Evolutionary conservation across 2,113 vertebrate genomes (phyloP), one percentile per base, ranked within the genome.

Genomic region (Hyla sarda): DNA sequence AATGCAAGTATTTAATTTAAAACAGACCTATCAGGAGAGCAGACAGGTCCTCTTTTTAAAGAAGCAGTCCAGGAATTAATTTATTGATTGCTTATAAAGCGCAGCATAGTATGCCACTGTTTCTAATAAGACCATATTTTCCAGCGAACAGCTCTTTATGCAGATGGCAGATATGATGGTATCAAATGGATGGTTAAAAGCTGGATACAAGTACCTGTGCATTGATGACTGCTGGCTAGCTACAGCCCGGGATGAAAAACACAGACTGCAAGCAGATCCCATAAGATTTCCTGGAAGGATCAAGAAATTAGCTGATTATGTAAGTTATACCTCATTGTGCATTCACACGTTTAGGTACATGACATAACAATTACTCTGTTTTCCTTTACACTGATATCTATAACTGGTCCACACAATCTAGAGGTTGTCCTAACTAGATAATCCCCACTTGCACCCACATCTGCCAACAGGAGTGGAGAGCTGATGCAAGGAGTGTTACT

Each of bases 181-280:
- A 16, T 92, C 94, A 19, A 96, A 98, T 13, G 97, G 97, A 84
- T 99, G 98, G 98, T 95, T 91, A 88, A 96, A 98, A 0, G 95
- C 90, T 0, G 98, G 98, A 48, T 99, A 99, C 37, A 89, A 96
- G 87, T 99, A 96, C 11, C 52, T 99, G 74, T 98, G 97, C 91
- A 97, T 99, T 0, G 98, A 99, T n/a, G 98, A 99, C 93, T 99
- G 98, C 91, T 99, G 98, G 98, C 94, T 96, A 88, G 94, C 95
- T 71, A 86, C 87, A 0, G 52, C 89, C 1, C 93, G 98, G 0
- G 96, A 98, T 9, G 48, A 86, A 7, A 28, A 88, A 2, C 96
- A 95, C 87, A 92, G 91, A 80, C 96, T 99, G 69, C 96, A 93
- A 91, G 95, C 97, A 0, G 97, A 98, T 89, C 94, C 96, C 0